phyloP scores from a whole-genome alignment of 2,888 invertebrate genomes.

The Drosophila algonquin region DNA sequence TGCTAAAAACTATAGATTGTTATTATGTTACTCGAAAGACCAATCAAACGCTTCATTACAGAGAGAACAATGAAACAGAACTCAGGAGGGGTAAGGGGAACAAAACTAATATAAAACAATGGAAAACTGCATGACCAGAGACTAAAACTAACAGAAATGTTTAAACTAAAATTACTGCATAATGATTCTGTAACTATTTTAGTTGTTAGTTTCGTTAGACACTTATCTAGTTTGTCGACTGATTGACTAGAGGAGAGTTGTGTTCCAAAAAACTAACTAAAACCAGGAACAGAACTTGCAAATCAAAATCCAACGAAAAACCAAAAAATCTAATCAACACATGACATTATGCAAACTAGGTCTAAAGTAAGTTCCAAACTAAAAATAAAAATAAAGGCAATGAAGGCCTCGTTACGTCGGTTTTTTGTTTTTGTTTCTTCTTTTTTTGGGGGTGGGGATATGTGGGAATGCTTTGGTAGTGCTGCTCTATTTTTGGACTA shows the following conservation, averaged over 20 bases:
- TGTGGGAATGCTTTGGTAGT: constrained; percentile 9
- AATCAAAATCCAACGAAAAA: constrained; percentile 46
- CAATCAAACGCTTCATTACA: constrained; percentile 71
- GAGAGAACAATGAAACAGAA: constrained; percentile 49
- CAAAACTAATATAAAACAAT: constrained; percentile 27
- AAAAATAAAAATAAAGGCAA: constrained; percentile 46
- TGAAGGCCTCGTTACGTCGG: constrained; percentile 25
- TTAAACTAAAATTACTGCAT: constrained; percentile 2
- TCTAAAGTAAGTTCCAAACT: constrained; percentile 47
- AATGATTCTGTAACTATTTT: constrained; percentile 40
- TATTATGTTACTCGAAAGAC: constrained; percentile 50
- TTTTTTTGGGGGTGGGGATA: neutral
- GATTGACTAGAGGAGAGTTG: constrained; percentile 37
- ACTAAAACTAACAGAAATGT: constrained; percentile 69
- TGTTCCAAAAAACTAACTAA: constrained; percentile 66
- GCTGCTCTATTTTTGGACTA: constrained; percentile 77
- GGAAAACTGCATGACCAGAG: constrained; percentile 67
- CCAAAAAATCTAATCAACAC: constrained; percentile 19
- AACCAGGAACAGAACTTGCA: constrained; percentile 50
- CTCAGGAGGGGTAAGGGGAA: constrained; percentile 12
- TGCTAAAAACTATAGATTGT: constrained; percentile 69
- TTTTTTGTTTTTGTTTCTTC: neutral
- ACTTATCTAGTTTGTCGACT: constrained; percentile 64
- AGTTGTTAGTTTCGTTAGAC: constrained; percentile 49
- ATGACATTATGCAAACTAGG: constrained; percentile 59